Conservation (phyloP, 2,888 invertebrate genomes). For the Conchocele bisecta region DNA sequence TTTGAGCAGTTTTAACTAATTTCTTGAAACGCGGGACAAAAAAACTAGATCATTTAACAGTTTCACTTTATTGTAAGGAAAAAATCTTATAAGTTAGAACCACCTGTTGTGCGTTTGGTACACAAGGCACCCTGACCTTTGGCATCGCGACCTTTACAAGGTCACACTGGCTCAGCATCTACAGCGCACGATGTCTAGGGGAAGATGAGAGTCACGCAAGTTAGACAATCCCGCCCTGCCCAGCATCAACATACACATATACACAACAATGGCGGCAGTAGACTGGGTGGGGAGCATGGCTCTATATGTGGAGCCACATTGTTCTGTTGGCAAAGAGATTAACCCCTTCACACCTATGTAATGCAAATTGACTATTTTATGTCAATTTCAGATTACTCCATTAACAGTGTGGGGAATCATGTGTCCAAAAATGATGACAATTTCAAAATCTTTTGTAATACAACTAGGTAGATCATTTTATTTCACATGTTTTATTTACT, state of each 20-base stretch:
- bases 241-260: slow-evolving; percentile 7
- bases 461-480: no score
- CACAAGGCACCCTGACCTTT: background rate
- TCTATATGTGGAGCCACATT: slow-evolving; percentile 3
- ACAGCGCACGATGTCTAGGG: slow-evolving; percentile 60
- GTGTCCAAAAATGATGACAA: no score
- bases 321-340: background rate
- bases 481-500: no score
- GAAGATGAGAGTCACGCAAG: slow-evolving; percentile 58
- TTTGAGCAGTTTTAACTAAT: background rate
- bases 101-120: slow-evolving; percentile 22
- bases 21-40: background rate
- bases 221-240: slow-evolving; percentile 22
- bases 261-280: no score
- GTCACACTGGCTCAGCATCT: slow-evolving; percentile 56
- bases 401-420: no score
- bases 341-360: no score
- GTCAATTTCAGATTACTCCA: no score
- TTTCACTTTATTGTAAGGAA: background rate
- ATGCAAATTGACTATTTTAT: no score
- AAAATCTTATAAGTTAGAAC: slow-evolving; percentile 15
- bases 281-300: no score
- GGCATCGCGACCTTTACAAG: slow-evolving; percentile 10
- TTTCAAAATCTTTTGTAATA: no score
- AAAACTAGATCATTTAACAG: background rate